Evolutionary conservation across 2,797 vertebrate genomes (phyloP), one percentile per base, ranked within the genome.

Genomic region (Heliangelus exortis): DNA sequence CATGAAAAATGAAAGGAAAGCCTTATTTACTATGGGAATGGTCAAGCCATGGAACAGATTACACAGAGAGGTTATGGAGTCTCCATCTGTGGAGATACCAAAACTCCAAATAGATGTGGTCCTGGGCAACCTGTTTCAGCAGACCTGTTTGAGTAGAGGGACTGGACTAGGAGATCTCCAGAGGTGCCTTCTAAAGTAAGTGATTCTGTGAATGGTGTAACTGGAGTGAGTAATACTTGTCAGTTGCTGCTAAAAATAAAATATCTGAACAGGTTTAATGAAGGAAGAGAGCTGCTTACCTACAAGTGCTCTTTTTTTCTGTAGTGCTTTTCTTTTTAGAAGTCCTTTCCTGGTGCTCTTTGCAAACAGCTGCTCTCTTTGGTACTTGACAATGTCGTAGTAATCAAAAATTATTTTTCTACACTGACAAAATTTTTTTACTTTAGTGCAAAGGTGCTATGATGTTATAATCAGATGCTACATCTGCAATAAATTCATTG

Each of bases 391-490:
- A 53, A 11, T 16, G 13, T n/a, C 15, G 41, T 48, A 63, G 58
- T 68, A 83, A 72, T 39, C 28, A 90, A 29, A 66, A 53, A 73
- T 59, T 65, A 22, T 78, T 88, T 93, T 94, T 63, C 54, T 82
- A 54, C 26, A 29, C 33, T 78, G 29, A 25, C 85, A 65, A 73
- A 86, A 91, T 77, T 67, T 31, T 57, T 90, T 76, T 81, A n/a
- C 13, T 93, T 86, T 53, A 67, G 29, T 69, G 29, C 63, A 86
- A 68, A 87, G 22, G 18, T 89, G 31, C 28, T 50, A 4, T 25
- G 45, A 75, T 53, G 33, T 5, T 72, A 43, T 57, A 59, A 58
- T 29, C 51, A 58, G 69, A 66, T 63, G 45, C 17, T 76, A 54
- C 71, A 84, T 78, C 55, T 61, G 29, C 59, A 57, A 2, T 53